phyloP scores from a whole-genome alignment of 2,797 vertebrate genomes.

The Scolopax rusticola region DNA sequence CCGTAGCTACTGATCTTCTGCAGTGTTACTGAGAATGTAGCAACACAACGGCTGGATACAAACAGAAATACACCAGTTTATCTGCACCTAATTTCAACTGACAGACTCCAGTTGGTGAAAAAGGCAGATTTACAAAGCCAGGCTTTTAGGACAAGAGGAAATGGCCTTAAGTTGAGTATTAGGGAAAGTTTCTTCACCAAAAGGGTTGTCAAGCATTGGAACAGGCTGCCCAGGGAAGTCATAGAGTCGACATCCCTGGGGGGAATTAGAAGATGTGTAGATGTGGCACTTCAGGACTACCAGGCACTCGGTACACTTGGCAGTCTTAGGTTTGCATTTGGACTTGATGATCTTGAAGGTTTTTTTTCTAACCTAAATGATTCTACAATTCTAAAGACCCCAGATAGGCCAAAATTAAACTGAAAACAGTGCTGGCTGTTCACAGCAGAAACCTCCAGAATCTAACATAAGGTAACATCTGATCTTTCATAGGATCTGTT shows the following conservation, averaged over 20 bases:
- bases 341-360: neutral
- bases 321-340: neutral
- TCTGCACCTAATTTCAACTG: neutral
- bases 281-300: neutral
- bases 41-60: neutral
- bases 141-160: neutral
- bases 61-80: neutral
- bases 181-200: neutral
- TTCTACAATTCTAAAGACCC: neutral
- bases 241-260: neutral
- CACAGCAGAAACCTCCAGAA: neutral
- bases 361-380: neutral
- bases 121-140: neutral
- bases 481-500: neutral
- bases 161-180: neutral
- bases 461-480: neutral
- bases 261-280: neutral
- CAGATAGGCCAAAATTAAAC: neutral
- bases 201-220: neutral
- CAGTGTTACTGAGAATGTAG: neutral
- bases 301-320: neutral
- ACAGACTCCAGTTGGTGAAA: neutral
- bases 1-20: neutral
- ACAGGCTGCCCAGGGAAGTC: neutral
- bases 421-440: neutral